Evolutionary conservation across 2,888 invertebrate species (phyloP), one percentile per base, ranked within the genome.

Genomic region (Apodemia mormo): DNA sequence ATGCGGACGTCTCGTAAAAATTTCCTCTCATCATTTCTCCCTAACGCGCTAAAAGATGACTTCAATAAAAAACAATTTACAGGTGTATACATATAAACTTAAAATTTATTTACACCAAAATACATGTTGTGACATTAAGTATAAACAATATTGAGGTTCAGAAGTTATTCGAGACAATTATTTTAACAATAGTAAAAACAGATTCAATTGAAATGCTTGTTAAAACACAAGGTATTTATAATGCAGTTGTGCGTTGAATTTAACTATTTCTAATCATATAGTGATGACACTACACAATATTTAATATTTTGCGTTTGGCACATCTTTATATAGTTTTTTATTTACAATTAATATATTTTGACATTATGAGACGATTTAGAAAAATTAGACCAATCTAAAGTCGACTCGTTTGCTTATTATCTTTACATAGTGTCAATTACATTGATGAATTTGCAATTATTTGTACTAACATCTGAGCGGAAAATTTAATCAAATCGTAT

Each of bases 21-120:
- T 22, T 22, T 22, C 22, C 22, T 22, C 22, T 22, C 22, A 22
- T 22, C 22, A 22, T 22, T 22, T 22, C 22, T 22, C 22, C 22
- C 22, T 22, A 22, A 22, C 22, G 22, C 22, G 22, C 22, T 0
- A 22, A 22, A 22, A 22, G 22, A 22, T 22, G 22, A 22, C 22
- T 22, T 22, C 22, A 87, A 85, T 86, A 82, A 90, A 90, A 90
- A 83, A 77, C 66, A 65, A 76, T 76, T 77, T 91, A 90, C 90
- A 90, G 90, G 89, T 91, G 90, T 92, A 89, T 92, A 92, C 86
- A 89, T 85, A 86, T 91, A 92, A 92, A 91, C 90, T 88, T 90
- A 89, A 85, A 84, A 87, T 92, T 90, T 93, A 93, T 93, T 92
- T 92, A 92, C 92, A 93, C 90, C 90, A 80, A 82, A 89, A 87